Evolutionary conservation across 1,140 invertebrate species (phyloP), one percentile per base, ranked within the genome.

Genomic region (Limonius californicus): DNA sequence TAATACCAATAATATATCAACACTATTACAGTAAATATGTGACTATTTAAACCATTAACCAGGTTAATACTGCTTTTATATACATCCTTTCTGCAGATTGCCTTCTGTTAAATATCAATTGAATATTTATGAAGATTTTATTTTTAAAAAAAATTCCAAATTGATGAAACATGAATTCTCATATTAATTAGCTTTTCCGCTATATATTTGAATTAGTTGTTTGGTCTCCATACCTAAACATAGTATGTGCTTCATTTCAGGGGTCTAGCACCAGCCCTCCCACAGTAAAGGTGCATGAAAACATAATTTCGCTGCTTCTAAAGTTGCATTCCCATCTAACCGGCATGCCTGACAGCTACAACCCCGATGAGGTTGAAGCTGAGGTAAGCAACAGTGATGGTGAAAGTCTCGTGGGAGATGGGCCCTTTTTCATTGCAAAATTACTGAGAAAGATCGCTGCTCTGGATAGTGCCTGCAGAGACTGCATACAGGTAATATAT

Each of bases 281-380:
- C 12, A 78, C 82, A 50, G 80, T 89, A 0, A 81, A 85, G 58
- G 81, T 92, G 14, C 91, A 94, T 68, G 95, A 98, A 76, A 96
- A 92, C 61, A 92, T 98, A 55, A 87, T 98, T 64, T 94, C 94
- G 0, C 79, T 98, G 32, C 78, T 98, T 18, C 79, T 98, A 8
- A 95, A 94, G 76, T 80, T 98, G n/a, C 94, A 98, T 77, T 92
- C 92, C 0, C 94, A 97, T 74, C 78, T 97, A 11, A 90, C 90
- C 0, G 91, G 89, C 2, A 80, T 85, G 32, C 84, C 90, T 4
- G 90, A 95, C 72, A 93, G 90, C 64, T 96, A 85, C 70, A 82
- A 82, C 68, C 80, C 81, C 0, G 81, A 84, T n/a, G 76, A 79
- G 27, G 59, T 61, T 55, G 63, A 78, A 69, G 67, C 72, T 67